These are phyloP conservation scores for Peromyscus maniculatus DNA, from an alignment of 2,113 vertebrate genomes.

Conservation along the genomic window DNA sequence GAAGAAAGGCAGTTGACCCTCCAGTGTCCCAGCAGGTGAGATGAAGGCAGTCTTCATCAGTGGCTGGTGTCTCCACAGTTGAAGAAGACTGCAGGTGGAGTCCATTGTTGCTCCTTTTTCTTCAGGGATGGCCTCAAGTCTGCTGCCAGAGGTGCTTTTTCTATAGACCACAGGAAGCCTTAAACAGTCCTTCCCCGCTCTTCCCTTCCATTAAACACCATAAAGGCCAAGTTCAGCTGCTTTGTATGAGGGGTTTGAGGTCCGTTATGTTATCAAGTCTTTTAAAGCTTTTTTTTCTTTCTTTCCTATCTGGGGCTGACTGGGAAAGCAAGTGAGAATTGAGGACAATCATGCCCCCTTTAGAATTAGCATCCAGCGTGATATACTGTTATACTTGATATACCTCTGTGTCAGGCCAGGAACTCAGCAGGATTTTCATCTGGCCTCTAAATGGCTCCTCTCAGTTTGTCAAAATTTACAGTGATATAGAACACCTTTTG, in stretches of 20 bases:
- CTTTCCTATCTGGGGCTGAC: not conserved
- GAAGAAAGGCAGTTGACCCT: not conserved
- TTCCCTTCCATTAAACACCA: not conserved
- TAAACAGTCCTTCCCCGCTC: not conserved
- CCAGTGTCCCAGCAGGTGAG: not conserved
- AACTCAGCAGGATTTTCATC: not conserved
- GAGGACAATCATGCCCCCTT: not conserved
- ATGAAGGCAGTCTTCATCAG: not conserved
- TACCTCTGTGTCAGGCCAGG: not conserved
- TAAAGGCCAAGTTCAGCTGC: not conserved
- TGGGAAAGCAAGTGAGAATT: not conserved
- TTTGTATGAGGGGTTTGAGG: not conserved
- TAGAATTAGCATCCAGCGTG: not conserved
- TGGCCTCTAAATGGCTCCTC: not conserved
- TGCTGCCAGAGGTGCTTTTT: not conserved
- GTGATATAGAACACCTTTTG: not conserved
- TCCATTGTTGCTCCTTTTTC: not conserved
- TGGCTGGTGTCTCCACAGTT: not conserved
- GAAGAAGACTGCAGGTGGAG: not conserved
- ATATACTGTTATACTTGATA: no score
- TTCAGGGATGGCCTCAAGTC: not conserved
- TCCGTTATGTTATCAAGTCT: not conserved
- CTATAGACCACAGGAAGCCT: not conserved
- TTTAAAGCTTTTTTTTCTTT: not conserved
- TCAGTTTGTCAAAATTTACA: not conserved